Base-by-base conservation (phyloP, 1,140 invertebrate genomes). In the Drosophila funebris region DNA sequence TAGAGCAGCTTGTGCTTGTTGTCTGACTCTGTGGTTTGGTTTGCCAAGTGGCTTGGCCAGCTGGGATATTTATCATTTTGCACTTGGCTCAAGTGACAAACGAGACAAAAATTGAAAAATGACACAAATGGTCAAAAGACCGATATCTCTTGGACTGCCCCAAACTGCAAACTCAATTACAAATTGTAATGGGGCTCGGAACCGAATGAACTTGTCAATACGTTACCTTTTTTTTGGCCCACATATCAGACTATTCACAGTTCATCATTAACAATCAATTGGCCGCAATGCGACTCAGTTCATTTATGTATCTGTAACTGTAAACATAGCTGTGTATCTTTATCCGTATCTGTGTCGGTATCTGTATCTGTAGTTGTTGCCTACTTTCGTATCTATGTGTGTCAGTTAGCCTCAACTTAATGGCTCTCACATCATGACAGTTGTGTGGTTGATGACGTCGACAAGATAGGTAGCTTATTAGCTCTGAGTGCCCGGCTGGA, bases 11-110 rank as follows among this genome's bases (percentile, higher is more conserved):
- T 8, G 4, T 41, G 69, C 36, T 29, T 60, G 16, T 37, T 1
- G 22, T 41, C 50, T 63, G 37, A 6, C 50, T 63, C 37, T 73
- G 53, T 46, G 43, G 58, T 64, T 68, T 78, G 39, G 54, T 36
- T 48, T 33, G 4, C 31, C 20, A 39, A 31, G 62, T 36, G 20
- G 18, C 27, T 52, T 31, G 44, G 46, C 16, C 13, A 11, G n/a
- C 11, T 16, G 18, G 37, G 22, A 67, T 78, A 87, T 85, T 85
- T 87, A 85, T 87, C 82, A 85, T 84, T 85, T 78, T 61, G 53
- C 82, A 82, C 82, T 87, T 77, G 46, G 46, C 58, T 73, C 71
- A 64, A 76, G 64, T 76, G 73, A 76, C 63, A 73, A 76, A 76
- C 66, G 73, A 73, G 73, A 31, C 70, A 24, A 50, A 63, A 41